Evolutionary conservation across 1,140 invertebrate species (phyloP), one percentile per base, ranked within the genome.

Genomic region (Trichonephila clavipes): DNA sequence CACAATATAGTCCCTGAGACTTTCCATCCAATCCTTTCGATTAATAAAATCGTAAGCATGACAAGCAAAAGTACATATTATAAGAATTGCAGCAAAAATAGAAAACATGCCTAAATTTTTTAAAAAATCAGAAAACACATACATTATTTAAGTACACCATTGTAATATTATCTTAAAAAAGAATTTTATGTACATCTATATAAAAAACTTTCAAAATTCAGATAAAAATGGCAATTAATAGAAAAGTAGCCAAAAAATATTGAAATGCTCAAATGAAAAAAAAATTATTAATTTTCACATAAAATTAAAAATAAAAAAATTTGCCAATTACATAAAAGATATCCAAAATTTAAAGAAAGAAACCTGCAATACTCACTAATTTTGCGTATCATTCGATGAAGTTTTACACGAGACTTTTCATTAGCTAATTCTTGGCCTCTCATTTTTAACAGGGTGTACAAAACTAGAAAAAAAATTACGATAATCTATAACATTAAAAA

Each of bases 401-500:
- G 98, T 96, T 98, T 98, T 89, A 97, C 97, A 89, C 97, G 97
- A 0, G 97, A 98, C 94, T 97, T 97, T 92, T 97, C 97, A 1
- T 97, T 98, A 94, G 98, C 98, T 44, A 98, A 97, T 94, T 98
- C 97, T 93, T 97, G 97, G 93, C 97, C 97, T 61, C 97, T 97
- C 91, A 97, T 97, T 94, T 98, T 98, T 95, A 98, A 97, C 59
- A 98, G 96, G 12, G 97, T 97, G 62, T 97, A 96, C 94, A 98
- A 96, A 86, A 97, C 97, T 98, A 95, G 44, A 34, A 86, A 94
- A 72, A 51, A 10, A 10, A 51, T 40, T 51, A 51, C 5, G 10
- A 51, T 10, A 10, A 12, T 51, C 51, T 51, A 51, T 51, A 51
- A 51, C 4, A 40, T 40, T 40, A 40, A 1, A 51, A 51, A 51